Base-by-base conservation (phyloP, 2,797 vertebrate genomes). In the Eurystomus glaucurus region DNA sequence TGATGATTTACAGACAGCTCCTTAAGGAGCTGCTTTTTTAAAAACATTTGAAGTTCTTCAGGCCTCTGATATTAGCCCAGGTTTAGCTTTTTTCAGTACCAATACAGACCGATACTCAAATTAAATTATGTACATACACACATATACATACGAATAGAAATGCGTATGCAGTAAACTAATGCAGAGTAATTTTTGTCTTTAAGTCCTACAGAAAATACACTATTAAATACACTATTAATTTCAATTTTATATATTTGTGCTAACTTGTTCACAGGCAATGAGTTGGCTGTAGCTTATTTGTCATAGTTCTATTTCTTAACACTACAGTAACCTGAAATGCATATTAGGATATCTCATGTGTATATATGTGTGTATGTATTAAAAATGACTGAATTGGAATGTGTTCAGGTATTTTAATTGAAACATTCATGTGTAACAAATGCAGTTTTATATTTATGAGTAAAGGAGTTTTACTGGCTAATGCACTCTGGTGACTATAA, bases 1-100 rank as follows among this genome's bases (percentile, higher is more conserved):
- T 85, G 68, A 58, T 93, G 52, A 85, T 90, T 90, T 78, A 85
- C 71, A 89, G 64, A 29, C 54, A 65, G 54, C 45, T 89, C 50
- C 57, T 90, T 68, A 81, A 89, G 58, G 57, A 66, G 41, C 33
- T 74, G 43, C 23, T 80, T 75, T 60, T 68, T 87, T 51, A 55
- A 68, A 68, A 91, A 65, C 35, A 52, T 62, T 70, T 74, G 11
- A 64, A 55, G 29, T 75, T 81, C 35, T 77, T 78, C 39, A 68
- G 14, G 33, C 55, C 71, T 74, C 43, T 72, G 28, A 14, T 39
- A 18, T 16, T 79, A 66, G 64, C 31, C 35, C 48, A 29, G 79
- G 14, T 18, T 46, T 93, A 7, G 20, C 54, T 91, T 91, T 83
- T 21, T 58, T 21, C 35, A 14, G 41, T 55, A 71, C 11, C 12